Base-by-base conservation (phyloP, 2,888 invertebrate species). In the Drosophila conformis region DNA sequence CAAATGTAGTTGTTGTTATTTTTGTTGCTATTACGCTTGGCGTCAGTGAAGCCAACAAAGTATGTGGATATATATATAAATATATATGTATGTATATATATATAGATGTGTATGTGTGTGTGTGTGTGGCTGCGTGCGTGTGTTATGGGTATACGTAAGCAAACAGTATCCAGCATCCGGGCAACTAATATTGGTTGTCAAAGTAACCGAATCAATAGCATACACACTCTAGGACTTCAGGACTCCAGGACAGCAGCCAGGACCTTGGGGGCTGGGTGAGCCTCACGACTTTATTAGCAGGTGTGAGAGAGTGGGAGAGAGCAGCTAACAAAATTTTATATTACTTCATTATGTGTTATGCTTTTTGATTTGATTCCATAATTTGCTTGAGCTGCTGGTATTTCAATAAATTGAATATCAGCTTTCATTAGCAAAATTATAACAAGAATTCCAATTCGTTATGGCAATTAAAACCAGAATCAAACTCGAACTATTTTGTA, bases 181-280 rank as follows among this genome's bases (percentile, higher is more conserved):
- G 63, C 76, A 71, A 76, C 69, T 80, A 59, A 77, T 79, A 87
- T 87, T 73, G 77, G 84, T 85, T 87, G 89, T 75, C 84, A 82
- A 71, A 87, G 87, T 69, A 87, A 85, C 84, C 66, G 72, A 85
- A 84, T 89, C 84, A 87, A 85, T 85, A 77, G 69, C 79, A 58
- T 56, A 69, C 66, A 67, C 40, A 42, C 65, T 61, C 66, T 35
- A 49, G 38, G 42, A 42, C 35, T 42, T 36, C 57, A 49, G 11
- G 21, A 51, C 61, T 33, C 8, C 15, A 18, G 27, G 25, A 25
- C 25, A 25, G 46, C 46, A 46, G 46, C 8, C 25, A 46, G 46
- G 15, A 46, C 15, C 15, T 21, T 13, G 35, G 35, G 25, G 36
- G 42, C 33, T 38, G 59, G 59, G 40, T 27, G 60, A 18, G 13